These are phyloP conservation scores for Trichoplusia ni DNA, from an alignment of 1,140 invertebrate species.

Conservation along the genomic window DNA sequence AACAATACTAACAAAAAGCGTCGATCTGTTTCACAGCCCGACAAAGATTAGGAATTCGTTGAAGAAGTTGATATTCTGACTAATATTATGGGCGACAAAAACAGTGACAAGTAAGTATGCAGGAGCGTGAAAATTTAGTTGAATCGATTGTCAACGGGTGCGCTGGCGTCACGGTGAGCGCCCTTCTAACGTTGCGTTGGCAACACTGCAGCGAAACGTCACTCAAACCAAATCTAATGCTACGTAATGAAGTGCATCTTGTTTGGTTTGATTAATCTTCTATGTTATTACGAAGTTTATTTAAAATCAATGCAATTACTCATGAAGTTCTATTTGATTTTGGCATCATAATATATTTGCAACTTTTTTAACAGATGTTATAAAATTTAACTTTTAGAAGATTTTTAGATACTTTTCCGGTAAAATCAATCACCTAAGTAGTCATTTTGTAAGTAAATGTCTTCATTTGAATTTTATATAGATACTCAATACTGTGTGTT, in stretches of 20 bases:
- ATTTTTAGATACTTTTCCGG: too few species aligned
- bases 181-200: slow-evolving; percentile 5
- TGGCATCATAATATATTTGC: too few species aligned
- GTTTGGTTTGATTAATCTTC: neutral
- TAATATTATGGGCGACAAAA: slow-evolving; percentile 38
- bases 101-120: slow-evolving; percentile 58
- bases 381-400: too few species aligned
- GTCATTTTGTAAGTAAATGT: too few species aligned
- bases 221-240: neutral
- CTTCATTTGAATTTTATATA: too few species aligned
- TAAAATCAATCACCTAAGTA: too few species aligned
- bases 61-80: slow-evolving; percentile 22
- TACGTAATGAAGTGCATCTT: slow-evolving; percentile 23
- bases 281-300: neutral
- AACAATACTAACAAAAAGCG: slow-evolving; percentile 16
- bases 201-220: slow-evolving; percentile 9
- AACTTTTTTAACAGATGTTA: too few species aligned
- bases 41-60: slow-evolving; percentile 22
- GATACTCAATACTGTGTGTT: too few species aligned
- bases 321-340: too few species aligned
- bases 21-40: slow-evolving; percentile 20
- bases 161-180: slow-evolving; percentile 41
- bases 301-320: too few species aligned
- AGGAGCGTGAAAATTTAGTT: slow-evolving; percentile 52
- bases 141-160: slow-evolving; percentile 66